These are phyloP conservation scores for Periplaneta americana DNA, from an alignment of 1,140 invertebrate genomes.

Conservation along the genomic window DNA sequence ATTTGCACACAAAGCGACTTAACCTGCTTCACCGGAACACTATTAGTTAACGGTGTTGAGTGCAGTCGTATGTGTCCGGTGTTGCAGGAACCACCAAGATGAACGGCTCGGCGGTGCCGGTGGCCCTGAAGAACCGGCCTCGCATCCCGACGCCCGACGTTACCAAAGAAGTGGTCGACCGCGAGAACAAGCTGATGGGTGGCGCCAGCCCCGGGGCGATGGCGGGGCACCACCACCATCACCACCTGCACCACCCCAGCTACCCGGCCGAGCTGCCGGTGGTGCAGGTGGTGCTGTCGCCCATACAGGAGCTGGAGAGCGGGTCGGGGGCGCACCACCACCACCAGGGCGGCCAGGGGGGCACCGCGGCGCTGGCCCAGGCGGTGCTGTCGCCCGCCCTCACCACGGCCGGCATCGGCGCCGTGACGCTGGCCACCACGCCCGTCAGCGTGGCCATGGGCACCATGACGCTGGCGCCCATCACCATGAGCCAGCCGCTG, in stretches of 20 bases:
- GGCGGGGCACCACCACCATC: slow-evolving; percentile 35
- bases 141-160: slow-evolving; percentile 82
- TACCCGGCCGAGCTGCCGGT: slow-evolving; percentile 62
- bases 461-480: slow-evolving; percentile 25
- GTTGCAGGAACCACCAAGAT: slow-evolving; percentile 54
- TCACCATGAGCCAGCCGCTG: slow-evolving; percentile 38
- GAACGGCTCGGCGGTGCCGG: slow-evolving; percentile 56
- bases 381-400: slow-evolving; percentile 57
- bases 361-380: slow-evolving; percentile 62
- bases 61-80: neutral
- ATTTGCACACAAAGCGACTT: too few species aligned
- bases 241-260: slow-evolving; percentile 40
- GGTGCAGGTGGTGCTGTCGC: slow-evolving; percentile 63
- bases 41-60: too few species aligned
- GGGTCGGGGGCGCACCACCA: neutral
- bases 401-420: slow-evolving; percentile 45
- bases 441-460: neutral
- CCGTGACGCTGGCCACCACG: slow-evolving; percentile 34
- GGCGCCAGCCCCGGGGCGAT: neutral
- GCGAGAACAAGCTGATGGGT: slow-evolving; percentile 52
- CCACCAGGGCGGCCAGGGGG: slow-evolving; percentile 44
- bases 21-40: too few species aligned
- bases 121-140: slow-evolving; percentile 65
- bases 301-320: slow-evolving; percentile 69
- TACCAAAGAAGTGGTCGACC: slow-evolving; percentile 65